Base-by-base conservation (phyloP, 1,140 invertebrate genomes). In the Drosophila pectinifera region DNA sequence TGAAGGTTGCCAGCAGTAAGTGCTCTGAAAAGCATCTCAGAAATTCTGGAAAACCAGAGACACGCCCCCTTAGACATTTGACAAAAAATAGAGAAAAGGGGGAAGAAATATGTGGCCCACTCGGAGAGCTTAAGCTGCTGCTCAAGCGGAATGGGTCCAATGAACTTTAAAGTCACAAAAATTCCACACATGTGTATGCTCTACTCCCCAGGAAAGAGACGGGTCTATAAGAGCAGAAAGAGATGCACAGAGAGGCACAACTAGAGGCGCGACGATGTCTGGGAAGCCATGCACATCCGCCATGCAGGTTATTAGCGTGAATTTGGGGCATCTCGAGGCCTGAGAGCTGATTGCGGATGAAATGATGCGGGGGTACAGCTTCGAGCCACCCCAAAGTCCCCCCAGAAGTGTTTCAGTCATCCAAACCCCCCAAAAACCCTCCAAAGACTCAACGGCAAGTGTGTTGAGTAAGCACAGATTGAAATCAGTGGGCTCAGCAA, bases 131-230 rank as follows among this genome's bases (percentile, higher is more conserved):
- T 74, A 62, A 65, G 74, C 74, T 59, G 41, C 65, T 61, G 58
- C 70, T 63, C 31, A 64, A 59, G 31, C 45, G 48, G 67, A 80
- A 84, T 67, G 80, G 45, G 88, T 85, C 62, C 83, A 91, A 91
- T 65, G 89, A 91, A 84, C 88, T 89, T 43, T 77, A 49, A 68
- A 78, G 48, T 55, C 56, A 69, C 43, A 69, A 70, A 79, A 79
- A 69, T 64, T 55, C 70, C 41, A 63, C 63, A 63, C 42, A 59
- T 56, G 38, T 61, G 51, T n/a, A 8, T 51, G 16, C 28, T 34
- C 11, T 14, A n/a, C 46, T 13, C 22, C 22, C 22, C 24, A 20
- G 8, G 28, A 16, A 14, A 22, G 48, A 53, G 16, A 7, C 7
- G 45, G 41, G 34, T 4, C 18, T n/a, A 41, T 58, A 11, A 38